phyloP scores from a whole-genome alignment of 2,888 invertebrate species.

The Rhagophthalmus giganteus region DNA sequence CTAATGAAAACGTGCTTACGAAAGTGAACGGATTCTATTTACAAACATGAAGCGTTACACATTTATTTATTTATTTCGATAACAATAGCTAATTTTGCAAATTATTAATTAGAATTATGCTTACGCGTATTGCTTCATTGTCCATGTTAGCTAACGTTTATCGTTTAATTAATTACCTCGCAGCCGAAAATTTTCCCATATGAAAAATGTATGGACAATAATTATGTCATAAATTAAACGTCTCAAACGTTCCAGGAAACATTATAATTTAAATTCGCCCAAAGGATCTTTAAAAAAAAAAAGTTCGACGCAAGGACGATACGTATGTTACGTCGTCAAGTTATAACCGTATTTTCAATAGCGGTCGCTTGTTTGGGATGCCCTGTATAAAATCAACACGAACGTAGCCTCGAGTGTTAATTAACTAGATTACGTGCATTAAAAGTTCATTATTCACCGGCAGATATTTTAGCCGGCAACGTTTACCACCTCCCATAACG shows the following conservation, averaged over 20 bases:
- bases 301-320: background rate
- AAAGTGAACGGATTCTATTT: no score
- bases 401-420: conserved; percentile 28
- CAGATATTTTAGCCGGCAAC: conserved; percentile 31
- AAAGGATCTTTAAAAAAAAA: background rate
- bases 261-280: background rate
- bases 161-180: no score
- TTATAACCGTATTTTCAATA: conserved; percentile 1
- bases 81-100: no score
- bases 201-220: no score
- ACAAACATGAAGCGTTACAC: no score
- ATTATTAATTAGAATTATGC: no score
- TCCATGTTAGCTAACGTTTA: no score
- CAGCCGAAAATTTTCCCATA: no score
- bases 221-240: background rate
- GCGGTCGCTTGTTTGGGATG: conserved; percentile 11
- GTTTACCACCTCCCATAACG: conserved; percentile 33
- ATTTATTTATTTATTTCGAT: no score
- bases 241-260: background rate
- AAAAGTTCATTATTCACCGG: conserved; percentile 36
- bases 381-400: conserved; percentile 22
- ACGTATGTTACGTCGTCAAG: conserved; percentile 6
- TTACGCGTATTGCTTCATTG: no score
- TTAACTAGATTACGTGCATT: conserved; percentile 36
- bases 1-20: no score